phyloP scores from a whole-genome alignment of 2,888 invertebrate genomes.

The Scaptomyza flava region DNA sequence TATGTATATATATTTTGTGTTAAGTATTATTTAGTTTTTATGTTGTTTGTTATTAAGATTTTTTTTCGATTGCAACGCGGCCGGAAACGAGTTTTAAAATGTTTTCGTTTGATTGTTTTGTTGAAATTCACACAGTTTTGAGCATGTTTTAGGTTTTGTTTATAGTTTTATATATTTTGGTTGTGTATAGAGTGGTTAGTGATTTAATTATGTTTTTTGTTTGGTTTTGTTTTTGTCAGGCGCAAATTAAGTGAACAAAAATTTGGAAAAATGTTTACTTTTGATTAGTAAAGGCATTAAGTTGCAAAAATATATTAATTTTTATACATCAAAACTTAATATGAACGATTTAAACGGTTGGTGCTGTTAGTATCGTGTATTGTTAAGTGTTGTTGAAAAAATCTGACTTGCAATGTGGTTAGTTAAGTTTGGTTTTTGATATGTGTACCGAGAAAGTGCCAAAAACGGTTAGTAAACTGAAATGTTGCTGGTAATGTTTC shows the following conservation, averaged over 20 bases:
- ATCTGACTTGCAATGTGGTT: constrained; percentile 53
- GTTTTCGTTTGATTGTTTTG: constrained; percentile 53
- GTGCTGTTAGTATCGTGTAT: constrained; percentile 25
- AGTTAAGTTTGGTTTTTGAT: constrained; percentile 26
- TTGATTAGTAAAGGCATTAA: constrained; percentile 68
- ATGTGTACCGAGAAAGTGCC: constrained; percentile 38
- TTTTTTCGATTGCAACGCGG: constrained; percentile 53
- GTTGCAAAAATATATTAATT: constrained; percentile 10
- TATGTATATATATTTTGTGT: constrained; percentile 38
- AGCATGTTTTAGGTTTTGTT: constrained; percentile 43
- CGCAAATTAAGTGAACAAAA: constrained; percentile 53
- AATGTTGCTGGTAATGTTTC: constrained; percentile 19
- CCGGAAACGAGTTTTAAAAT: constrained; percentile 71
- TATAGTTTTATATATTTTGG: constrained; percentile 27
- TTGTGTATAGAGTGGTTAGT: constrained; percentile 61
- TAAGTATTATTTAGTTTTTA: constrained; percentile 36
- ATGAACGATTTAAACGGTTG: constrained; percentile 36
- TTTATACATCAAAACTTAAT: constrained; percentile 20
- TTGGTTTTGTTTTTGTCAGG: constrained; percentile 26
- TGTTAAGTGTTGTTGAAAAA: constrained; percentile 34
- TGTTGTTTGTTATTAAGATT: constrained; percentile 32
- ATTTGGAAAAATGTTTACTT: constrained; percentile 74
- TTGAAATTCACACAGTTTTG: constrained; percentile 61
- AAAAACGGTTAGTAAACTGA: constrained; percentile 58
- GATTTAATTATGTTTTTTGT: constrained; percentile 38